phyloP scores from a whole-genome alignment of 64 coral and sea anemone genomes.

The Trachythela sp. region DNA sequence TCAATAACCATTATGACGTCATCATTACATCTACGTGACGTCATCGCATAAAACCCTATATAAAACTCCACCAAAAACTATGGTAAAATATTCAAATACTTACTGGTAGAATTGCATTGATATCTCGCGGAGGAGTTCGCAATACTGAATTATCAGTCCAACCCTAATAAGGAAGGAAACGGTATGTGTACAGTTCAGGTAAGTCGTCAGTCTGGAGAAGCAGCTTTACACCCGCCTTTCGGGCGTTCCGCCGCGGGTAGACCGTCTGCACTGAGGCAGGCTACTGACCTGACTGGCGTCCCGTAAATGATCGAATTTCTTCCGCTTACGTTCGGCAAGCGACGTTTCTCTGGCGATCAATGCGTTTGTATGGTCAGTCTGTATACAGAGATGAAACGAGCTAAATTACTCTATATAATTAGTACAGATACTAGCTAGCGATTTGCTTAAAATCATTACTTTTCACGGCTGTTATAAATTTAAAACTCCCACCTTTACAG shows the following conservation, averaged over 20 bases:
- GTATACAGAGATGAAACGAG: neutral
- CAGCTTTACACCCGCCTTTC: too few species aligned
- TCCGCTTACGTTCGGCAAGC: neutral
- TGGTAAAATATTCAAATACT: neutral
- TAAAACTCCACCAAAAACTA: neutral
- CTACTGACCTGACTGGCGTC: neutral
- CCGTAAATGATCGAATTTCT: neutral
- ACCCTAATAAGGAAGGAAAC: neutral
- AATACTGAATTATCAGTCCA: conserved; percentile 5
- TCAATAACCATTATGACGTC: too few species aligned
- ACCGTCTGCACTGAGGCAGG: neutral
- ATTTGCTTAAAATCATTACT: neutral
- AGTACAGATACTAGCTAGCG: neutral
- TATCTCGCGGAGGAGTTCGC: neutral
- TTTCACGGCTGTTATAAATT: neutral
- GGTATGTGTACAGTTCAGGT: neutral
- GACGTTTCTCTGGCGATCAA: neutral
- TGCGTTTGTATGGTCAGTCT: neutral
- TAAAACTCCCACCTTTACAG: conserved; percentile 54
- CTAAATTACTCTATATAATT: neutral
- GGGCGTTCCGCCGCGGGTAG: neutral
- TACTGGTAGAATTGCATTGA: neutral
- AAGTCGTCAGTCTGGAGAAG: too few species aligned
- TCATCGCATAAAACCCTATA: neutral
- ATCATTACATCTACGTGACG: neutral